These are phyloP conservation scores for Gallinago jamesoni DNA, from an alignment of 2,113 vertebrate species.

Conservation along the genomic window DNA sequence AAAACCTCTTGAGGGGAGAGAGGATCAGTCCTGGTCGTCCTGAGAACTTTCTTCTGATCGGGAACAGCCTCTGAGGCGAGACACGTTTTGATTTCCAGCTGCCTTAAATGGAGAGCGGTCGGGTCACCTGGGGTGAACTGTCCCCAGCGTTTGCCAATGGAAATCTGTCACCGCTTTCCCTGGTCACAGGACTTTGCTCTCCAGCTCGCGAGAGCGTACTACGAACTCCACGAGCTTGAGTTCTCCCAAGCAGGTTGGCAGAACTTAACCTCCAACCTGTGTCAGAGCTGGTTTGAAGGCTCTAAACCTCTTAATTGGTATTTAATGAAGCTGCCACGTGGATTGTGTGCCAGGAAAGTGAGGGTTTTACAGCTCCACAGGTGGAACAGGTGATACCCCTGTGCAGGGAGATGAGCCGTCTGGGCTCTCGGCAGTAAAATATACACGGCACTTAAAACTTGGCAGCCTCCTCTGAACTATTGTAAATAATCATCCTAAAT, in stretches of 20 bases:
- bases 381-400: not conserved
- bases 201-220: not conserved
- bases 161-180: not conserved
- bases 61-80: not conserved
- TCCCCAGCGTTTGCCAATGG: not conserved
- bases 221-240: accelerated
- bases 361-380: not conserved
- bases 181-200: slow-evolving; percentile 24
- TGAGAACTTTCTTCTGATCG: not conserved
- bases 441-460: not conserved
- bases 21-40: not conserved
- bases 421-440: not conserved
- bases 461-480: not conserved
- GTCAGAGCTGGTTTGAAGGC: not conserved
- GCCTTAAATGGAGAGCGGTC: not conserved
- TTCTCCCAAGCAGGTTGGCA: not conserved
- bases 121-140: not conserved
- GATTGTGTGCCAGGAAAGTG: not conserved
- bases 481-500: not conserved
- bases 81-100: not conserved
- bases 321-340: not conserved
- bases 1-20: not conserved
- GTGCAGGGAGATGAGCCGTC: not conserved
- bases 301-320: not conserved
- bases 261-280: not conserved